A percentile compares a stretch with the other conserved stretches of the same genome.
Evolutionary conservation across 1,140 invertebrate species (phyloP).

Genomic region (Portunus trituberculatus): DNA sequence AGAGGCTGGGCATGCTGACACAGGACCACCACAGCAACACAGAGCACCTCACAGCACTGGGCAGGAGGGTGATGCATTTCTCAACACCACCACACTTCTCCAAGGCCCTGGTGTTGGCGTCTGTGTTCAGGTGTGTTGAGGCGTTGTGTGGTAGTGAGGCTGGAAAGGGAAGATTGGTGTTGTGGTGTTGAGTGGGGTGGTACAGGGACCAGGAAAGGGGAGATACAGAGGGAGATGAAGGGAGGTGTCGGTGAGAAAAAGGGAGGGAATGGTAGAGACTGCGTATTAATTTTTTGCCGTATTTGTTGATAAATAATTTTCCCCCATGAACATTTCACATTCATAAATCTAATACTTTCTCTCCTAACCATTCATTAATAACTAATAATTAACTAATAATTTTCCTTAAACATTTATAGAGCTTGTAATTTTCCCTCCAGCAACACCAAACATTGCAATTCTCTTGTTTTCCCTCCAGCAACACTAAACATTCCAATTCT

Average conservation of each 20-base stretch:
- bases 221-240: not conserved
- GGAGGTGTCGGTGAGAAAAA: not conserved
- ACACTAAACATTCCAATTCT: too few relatives aligned
- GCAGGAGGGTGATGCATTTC: slow-evolving; percentile 55
- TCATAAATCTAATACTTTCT: too few relatives aligned
- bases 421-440: too few relatives aligned
- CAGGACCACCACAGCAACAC: not conserved
- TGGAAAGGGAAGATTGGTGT: not conserved
- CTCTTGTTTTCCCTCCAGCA: too few relatives aligned
- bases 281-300: too few relatives aligned
- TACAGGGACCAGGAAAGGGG: not conserved
- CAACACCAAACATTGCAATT: too few relatives aligned
- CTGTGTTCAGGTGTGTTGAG: slow-evolving; percentile 59
- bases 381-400: too few relatives aligned
- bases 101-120: slow-evolving; percentile 61
- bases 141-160: too few relatives aligned
- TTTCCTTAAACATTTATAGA: too few relatives aligned
- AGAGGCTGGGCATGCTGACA: slow-evolving; percentile 51
- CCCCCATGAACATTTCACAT: too few relatives aligned
- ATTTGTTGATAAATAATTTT: too few relatives aligned
- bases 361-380: too few relatives aligned
- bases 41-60: slow-evolving; percentile 60
- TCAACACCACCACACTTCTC: slow-evolving; percentile 62
- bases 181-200: not conserved
- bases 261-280: not conserved